Base-by-base conservation (phyloP, 2,797 vertebrate species). In the Acropternis orthonyx region DNA sequence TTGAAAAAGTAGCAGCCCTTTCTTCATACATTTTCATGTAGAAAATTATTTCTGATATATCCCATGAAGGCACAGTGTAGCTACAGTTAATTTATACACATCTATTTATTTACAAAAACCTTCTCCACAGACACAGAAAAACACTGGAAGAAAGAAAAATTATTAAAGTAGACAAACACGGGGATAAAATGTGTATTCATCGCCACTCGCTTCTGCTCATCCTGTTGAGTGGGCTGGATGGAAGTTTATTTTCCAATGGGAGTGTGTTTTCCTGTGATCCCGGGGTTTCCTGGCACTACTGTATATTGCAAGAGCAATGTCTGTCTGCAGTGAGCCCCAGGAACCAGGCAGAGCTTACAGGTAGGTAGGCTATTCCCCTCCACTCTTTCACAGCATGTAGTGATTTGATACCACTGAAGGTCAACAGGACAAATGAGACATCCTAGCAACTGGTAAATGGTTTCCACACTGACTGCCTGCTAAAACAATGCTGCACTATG, bases 381-480 rank as follows among this genome's bases (percentile, higher is more conserved):
- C 62, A 13, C 51, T 83, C 7, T 16, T 89, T 44, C 85, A 44
- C 90, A 94, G 68, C 82, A n/a, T 27, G 68, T 5, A 62, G 43
- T 44, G 69, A 86, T 76, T 82, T 52, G 58, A 62, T 69, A 44
- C 3, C 95, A 83, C 80, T 89, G 85, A 89, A 78, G 90, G 92
- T 84, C 48, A 34, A 73, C 85, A n/a, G 39, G 58, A 37, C 36
- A 93, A 93, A 95, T 87, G 85, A 95, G 88, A 93, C 92, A 92
- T 82, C 80, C 74, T 89, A 95, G 93, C 93, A 93, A 96, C 83
- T 93, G 88, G 58, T 41, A 95, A 94, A 86, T 79, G 80, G 85
- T 86, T 94, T 92, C 76, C 74, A 84, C 72, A 58, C 66, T 89
- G 66, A 32, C 86, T 93, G 80, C 55, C 75, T 92, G 36, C 67